Evolutionary conservation across 2,888 invertebrate genomes (phyloP), one percentile per base, ranked within the genome.

Genomic region (Anthophora plumipes): DNA sequence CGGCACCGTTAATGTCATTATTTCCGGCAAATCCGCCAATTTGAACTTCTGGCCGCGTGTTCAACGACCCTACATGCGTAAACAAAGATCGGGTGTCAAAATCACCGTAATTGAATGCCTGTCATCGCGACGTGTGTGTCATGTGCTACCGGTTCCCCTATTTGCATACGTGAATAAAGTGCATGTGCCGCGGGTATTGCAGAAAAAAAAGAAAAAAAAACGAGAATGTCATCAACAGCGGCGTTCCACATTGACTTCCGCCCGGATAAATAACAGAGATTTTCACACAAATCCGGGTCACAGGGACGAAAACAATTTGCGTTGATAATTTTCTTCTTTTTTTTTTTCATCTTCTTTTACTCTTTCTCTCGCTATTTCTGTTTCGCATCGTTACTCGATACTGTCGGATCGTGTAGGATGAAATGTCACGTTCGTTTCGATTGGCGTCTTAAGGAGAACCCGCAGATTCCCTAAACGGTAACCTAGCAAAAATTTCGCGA

Each of bases 51-150:
- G 12, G n/a, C 37, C 48, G 25, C 31, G 48, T 43, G 70, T 78
- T 79, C 54, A 41, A 59, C 50, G 39, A 59, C 57, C 37, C 48
- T 57, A n/a, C 20, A 7, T 50, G 59, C 37, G 67, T 80, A 72
- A 55, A 80, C 50, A 52, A 67, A 52, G 69, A 61, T 50, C 80
- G 48, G 37, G 61, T 57, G 80, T 72, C 67, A 67, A 80, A 80
- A 80, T 72, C 80, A 55, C 55, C 7, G 61, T 72, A 67, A 80
- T 72, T 50, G 50, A 31, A 11, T 17, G 20, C 6, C 41, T 64
- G 60, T 72, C 64, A 25, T n/a, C 55, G 54, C 14, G 50, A n/a
- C n/a, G 7, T 57, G 66, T 59, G 25, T 46, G 46, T 59, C 61
- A 54, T 43, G n/a, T 31, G 64, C 54, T 50, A 31, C 41, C 48